Percentiles rank a stretch among this genome's conserved stretches.
These are phyloP conservation scores for Myrmecobius fasciatus DNA, from an alignment of 2,113 vertebrate species.

Conservation along the genomic window DNA sequence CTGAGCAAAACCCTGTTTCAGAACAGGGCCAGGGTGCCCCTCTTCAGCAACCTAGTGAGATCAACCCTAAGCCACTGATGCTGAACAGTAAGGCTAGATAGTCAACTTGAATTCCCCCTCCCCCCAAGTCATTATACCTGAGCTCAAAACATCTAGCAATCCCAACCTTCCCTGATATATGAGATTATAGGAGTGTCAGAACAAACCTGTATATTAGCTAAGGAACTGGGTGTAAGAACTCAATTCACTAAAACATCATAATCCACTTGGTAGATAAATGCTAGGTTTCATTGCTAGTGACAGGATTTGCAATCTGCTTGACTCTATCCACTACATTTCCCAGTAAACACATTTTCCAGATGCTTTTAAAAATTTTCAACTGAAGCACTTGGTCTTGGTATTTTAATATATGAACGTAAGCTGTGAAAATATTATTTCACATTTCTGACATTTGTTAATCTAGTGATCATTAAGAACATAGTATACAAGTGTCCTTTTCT, in stretches of 20 bases:
- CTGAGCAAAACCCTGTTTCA: background rate
- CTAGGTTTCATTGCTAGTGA: background rate
- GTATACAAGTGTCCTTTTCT: background rate
- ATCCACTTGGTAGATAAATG: background rate
- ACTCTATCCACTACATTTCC: slow-evolving; percentile 8
- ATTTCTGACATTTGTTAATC: slow-evolving; percentile 24
- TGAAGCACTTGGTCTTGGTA: slow-evolving; percentile 22
- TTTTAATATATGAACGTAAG: slow-evolving; percentile 9
- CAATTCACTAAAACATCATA: background rate
- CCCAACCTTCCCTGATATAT: background rate
- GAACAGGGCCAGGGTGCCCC: background rate
- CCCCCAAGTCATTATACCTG: no score
- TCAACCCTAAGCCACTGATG: background rate
- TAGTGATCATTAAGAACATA: slow-evolving; percentile 18
- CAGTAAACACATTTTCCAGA: background rate
- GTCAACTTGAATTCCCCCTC: background rate
- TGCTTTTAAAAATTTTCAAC: slow-evolving; percentile 49
- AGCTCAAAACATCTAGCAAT: background rate
- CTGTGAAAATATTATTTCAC: background rate
- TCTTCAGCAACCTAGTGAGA: background rate
- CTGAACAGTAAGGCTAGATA: background rate
- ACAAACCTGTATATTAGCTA: background rate
- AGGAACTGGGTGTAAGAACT: background rate
- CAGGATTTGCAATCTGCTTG: background rate
- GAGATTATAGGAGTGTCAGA: background rate